Percentiles rank a stretch among this genome's conserved stretches.
These are phyloP conservation scores for Notospermus geniculatus DNA, from an alignment of 1,140 invertebrate species.

Conservation along the genomic window DNA sequence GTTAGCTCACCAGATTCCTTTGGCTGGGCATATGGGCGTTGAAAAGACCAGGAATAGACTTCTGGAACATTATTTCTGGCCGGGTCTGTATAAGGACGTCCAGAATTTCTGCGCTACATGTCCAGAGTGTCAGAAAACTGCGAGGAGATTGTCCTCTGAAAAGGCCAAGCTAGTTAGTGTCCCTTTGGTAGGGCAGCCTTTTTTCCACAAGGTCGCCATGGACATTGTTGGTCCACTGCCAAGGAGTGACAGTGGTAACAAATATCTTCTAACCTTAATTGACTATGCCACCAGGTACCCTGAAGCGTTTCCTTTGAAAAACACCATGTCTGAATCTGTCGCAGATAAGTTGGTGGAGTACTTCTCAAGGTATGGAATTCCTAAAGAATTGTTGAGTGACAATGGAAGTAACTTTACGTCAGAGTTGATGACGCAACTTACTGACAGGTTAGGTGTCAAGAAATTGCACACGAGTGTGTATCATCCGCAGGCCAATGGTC, in stretches of 20 bases:
- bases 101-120: conserved; percentile 19
- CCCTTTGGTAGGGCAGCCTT: conserved; percentile 18
- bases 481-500: background rate
- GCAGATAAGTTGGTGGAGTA: conserved; percentile 17
- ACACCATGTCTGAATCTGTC: background rate
- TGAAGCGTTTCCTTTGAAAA: conserved; percentile 23
- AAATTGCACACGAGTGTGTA: background rate
- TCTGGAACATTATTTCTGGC: conserved; percentile 23
- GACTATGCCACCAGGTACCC: conserved; percentile 23
- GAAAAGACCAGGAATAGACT: conserved; percentile 17
- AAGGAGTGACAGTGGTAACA: conserved; percentile 23
- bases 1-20: conserved; percentile 9
- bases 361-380: conserved; percentile 18
- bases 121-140: conserved; percentile 22
- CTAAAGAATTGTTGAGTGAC: conserved; percentile 16
- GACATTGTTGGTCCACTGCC: conserved; percentile 24
- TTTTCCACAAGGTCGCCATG: conserved; percentile 19
- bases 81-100: conserved; percentile 12
- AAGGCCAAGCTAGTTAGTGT: conserved; percentile 18
- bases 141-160: conserved; percentile 20
- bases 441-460: background rate
- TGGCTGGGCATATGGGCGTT: conserved; percentile 16
- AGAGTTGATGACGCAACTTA: conserved; percentile 18
- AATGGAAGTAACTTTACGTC: conserved; percentile 27
- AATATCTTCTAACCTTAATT: conserved; percentile 26